These are phyloP conservation scores for Apocheima hispidaria DNA, from an alignment of 2,888 invertebrate genomes.

Conservation along the genomic window DNA sequence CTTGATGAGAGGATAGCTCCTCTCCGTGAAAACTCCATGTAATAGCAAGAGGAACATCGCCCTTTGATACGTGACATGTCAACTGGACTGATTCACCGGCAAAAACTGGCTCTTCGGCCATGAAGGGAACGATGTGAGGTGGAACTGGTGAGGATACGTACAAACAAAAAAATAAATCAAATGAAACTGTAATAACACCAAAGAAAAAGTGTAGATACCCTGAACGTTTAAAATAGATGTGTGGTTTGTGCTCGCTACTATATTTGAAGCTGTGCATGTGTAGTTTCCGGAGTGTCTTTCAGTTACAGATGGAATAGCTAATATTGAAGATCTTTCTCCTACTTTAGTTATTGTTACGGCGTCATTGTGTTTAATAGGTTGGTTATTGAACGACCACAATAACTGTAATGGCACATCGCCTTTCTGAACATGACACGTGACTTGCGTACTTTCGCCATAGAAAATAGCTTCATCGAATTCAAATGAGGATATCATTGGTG, in stretches of 20 bases:
- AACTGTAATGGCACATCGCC: slow-evolving; percentile 91
- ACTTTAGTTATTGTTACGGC: slow-evolving; percentile 84
- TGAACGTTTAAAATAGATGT: slow-evolving; percentile 88
- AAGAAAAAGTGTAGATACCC: slow-evolving; percentile 80
- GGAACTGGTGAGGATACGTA: slow-evolving; percentile 79
- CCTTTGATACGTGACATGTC: slow-evolving; percentile 88
- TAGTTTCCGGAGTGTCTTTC: slow-evolving; percentile 91
- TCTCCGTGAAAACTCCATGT: slow-evolving; percentile 91
- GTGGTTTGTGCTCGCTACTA: slow-evolving; percentile 88
- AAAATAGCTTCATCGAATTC: slow-evolving; percentile 85
- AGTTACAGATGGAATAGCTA: slow-evolving; percentile 88
- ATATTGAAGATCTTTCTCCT: slow-evolving; percentile 87
- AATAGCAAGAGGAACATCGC: slow-evolving; percentile 90
- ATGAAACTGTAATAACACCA: slow-evolving; percentile 55
- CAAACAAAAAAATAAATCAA: slow-evolving; percentile 56
- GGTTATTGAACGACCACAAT: slow-evolving; percentile 89
- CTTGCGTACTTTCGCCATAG: slow-evolving; percentile 86
- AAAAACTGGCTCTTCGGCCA: slow-evolving; percentile 87
- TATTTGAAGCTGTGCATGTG: slow-evolving; percentile 90
- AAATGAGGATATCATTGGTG: slow-evolving; percentile 87
- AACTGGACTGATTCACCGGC: slow-evolving; percentile 88
- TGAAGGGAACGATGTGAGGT: slow-evolving; percentile 88
- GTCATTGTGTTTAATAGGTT: slow-evolving; percentile 71
- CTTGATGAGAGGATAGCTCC: slow-evolving; percentile 82
- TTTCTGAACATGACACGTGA: slow-evolving; percentile 86